Base-by-base conservation (phyloP, 1,140 invertebrate species). In the Anadara kagoshimensis region DNA sequence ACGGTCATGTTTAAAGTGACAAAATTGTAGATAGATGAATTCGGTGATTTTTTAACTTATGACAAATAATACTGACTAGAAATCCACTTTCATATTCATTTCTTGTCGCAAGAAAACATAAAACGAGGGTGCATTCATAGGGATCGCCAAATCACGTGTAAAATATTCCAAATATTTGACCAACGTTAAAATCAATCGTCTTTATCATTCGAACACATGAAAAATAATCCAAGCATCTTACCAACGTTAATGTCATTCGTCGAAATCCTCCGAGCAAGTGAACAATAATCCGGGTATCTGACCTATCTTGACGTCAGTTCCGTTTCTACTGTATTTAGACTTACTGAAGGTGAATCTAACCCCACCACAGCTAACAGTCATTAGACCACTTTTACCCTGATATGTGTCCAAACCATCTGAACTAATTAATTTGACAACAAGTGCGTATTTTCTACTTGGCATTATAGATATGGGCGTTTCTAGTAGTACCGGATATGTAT, bases 211-310 rank as follows among this genome's bases (percentile, higher is more conserved):
- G n/a, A n/a, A n/a, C n/a, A n/a, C n/a, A n/a, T n/a, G n/a, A n/a
- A n/a, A 59, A 82, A 57, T 29, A 80, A 49, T 4, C 76, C 80
- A 4, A 78, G 78, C 36, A 82, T 82, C 57, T n/a, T 0, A 76
- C 73, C 41, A 77, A 76, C 14, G 49, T 70, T 44, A 82, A 82
- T 0, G 49, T 71, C 36, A 80, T 80, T 22, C 64, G 29, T 36
- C 29, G 7, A 36, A 36, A 4, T 59, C 58, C 0, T 66, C 62
- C 16, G 14, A 36, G 47, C 62, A 69, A 20, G 73, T 75, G 44
- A 79, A 81, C 59, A 82, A 57, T 29, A 80, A 56, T 4, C 78
- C 80, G 3, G 80, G 78, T 45, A 82, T 82, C 57, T 82, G 80
- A 49, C 80, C 80, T 43, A 78, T 76, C 49, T 80, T 78, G 8